Conservation (phyloP, 2,888 invertebrate species). For the Agapostemon virescens region DNA sequence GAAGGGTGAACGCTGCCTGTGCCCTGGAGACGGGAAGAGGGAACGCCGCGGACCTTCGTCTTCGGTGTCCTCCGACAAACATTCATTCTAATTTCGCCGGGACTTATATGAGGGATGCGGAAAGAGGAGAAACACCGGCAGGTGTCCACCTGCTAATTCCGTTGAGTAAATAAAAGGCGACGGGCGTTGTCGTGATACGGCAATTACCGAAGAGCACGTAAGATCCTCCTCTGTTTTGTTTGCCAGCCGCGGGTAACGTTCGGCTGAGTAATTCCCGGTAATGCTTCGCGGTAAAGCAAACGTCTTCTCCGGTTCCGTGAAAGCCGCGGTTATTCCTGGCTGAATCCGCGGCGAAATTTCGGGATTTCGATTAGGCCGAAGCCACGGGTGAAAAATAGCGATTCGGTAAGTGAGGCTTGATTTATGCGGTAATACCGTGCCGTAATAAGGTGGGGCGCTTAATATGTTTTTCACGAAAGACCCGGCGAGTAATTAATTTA, state of each 20-base stretch:
- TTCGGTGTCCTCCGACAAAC: slow-evolving; percentile 62
- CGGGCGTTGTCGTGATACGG: slow-evolving; percentile 43
- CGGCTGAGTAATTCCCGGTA: neutral
- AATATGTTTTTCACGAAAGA: slow-evolving; percentile 77
- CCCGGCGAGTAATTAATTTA: slow-evolving; percentile 78
- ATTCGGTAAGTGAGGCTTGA: slow-evolving; percentile 77
- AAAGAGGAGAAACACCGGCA: slow-evolving; percentile 37
- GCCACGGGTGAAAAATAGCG: slow-evolving; percentile 56
- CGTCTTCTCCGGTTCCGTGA: slow-evolving; percentile 9
- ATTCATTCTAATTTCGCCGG: slow-evolving; percentile 65
- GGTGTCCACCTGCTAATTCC: slow-evolving; percentile 66
- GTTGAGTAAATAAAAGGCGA: slow-evolving; percentile 56
- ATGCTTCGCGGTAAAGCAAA: neutral
- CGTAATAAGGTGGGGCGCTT: slow-evolving; percentile 76
- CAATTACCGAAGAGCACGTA: slow-evolving; percentile 35
- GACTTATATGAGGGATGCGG: slow-evolving; percentile 13
- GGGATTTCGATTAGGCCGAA: slow-evolving; percentile 48
- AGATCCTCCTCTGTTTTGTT: neutral
- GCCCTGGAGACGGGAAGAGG: slow-evolving; percentile 11
- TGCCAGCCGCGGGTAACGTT: neutral
- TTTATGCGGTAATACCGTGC: slow-evolving; percentile 78
- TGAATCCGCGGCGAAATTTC: slow-evolving; percentile 35
- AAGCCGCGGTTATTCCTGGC: slow-evolving; percentile 20
- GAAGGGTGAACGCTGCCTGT: slow-evolving; percentile 37
- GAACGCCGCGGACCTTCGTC: slow-evolving; percentile 41